Evolutionary conservation across 2,888 invertebrate species (phyloP).

Genomic region (Acrobasis consociella): DNA sequence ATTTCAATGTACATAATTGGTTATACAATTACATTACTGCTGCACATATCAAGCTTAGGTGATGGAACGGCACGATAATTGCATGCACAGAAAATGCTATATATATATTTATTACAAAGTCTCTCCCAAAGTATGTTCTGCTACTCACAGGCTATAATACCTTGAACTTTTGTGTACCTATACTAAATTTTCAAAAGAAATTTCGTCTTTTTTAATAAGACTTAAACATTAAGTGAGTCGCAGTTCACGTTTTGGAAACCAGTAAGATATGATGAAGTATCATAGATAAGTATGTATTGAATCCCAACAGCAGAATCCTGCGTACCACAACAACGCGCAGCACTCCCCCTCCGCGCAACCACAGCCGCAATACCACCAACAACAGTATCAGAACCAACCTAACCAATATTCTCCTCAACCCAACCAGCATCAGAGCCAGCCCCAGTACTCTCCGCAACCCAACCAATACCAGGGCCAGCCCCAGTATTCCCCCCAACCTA

Average conservation of each 20-base stretch:
- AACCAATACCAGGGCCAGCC: constrained; percentile 31
- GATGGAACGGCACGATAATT: constrained; percentile 47
- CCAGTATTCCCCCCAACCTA: constrained; percentile 32
- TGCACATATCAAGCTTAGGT: constrained; percentile 69
- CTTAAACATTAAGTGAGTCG: too few species aligned
- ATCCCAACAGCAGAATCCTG: constrained; percentile 73
- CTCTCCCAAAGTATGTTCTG: background rate
- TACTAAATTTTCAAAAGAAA: background rate
- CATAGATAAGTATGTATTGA: constrained; percentile 52
- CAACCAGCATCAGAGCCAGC: constrained; percentile 44
- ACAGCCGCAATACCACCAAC: constrained; percentile 46
- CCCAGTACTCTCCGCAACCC: constrained; percentile 42
- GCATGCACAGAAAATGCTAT: constrained; percentile 45
- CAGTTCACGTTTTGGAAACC: background rate
- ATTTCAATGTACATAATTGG: constrained; percentile 43
- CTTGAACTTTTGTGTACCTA: background rate
- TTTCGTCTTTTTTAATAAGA: too few species aligned
- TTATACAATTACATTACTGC: constrained; percentile 52
- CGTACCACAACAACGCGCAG: constrained; percentile 76
- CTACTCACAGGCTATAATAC: background rate
- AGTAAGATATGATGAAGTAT: constrained; percentile 28
- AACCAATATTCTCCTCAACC: background rate
- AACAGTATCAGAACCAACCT: constrained; percentile 44
- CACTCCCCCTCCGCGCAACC: constrained; percentile 63
- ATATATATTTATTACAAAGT: constrained; percentile 14